Evolutionary conservation across 2,888 invertebrate species (phyloP).

Genomic region (Meloe dianella): DNA sequence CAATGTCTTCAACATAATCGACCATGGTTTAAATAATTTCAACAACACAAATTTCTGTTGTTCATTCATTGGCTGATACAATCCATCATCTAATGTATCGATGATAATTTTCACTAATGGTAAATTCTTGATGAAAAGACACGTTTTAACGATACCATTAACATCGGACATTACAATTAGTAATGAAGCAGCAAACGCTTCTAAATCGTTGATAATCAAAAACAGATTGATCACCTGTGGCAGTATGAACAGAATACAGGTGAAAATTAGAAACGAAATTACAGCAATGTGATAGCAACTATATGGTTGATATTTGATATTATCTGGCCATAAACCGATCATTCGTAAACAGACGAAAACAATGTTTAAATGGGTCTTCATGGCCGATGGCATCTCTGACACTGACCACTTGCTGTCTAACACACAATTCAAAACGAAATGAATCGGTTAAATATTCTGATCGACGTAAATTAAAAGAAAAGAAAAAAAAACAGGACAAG

Average conservation of each 20-base stretch:
- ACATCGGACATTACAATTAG: not conserved
- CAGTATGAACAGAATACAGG: not conserved
- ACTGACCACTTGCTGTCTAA: too few relatives aligned
- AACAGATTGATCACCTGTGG: conserved; percentile 9
- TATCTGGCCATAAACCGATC: not conserved
- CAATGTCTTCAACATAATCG: conserved; percentile 20
- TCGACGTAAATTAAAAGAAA: too few relatives aligned
- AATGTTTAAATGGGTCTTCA: not conserved
- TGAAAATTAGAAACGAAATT: not conserved
- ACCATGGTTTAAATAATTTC: conserved; percentile 21
- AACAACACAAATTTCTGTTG: conserved; percentile 20
- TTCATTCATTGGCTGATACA: conserved; percentile 32
- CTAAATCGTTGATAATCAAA: conserved; percentile 15
- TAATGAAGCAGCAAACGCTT: conserved; percentile 5
- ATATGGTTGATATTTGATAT: not conserved
- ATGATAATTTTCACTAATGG: conserved; percentile 16
- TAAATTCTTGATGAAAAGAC: conserved; percentile 15
- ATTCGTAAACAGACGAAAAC: not conserved
- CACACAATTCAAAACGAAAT: too few relatives aligned
- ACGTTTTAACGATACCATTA: conserved; percentile 1
- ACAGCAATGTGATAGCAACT: not conserved
- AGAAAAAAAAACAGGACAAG: too few relatives aligned
- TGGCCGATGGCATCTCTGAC: not conserved
- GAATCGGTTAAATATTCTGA: too few relatives aligned
- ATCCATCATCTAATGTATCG: conserved; percentile 17